Base-by-base conservation (phyloP, 2,113 vertebrate species). In the Heterotis niloticus region DNA sequence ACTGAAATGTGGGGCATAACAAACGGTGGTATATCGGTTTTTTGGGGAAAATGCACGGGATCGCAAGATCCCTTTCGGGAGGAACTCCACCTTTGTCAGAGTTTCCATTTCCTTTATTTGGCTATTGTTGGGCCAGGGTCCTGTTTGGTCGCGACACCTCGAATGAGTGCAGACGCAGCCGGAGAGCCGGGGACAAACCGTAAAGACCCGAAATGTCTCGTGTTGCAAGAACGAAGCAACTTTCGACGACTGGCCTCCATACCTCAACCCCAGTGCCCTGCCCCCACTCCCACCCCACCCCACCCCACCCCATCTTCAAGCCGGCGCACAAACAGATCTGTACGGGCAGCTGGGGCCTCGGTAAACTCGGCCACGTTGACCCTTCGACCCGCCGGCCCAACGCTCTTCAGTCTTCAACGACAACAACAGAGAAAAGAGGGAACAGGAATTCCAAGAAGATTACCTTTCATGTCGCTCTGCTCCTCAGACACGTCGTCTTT, bases 331-430 rank as follows among this genome's bases (percentile, higher is more conserved):
- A 91, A 92, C 88, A 91, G 88, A 86, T 85, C 83, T 79, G 85
- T 64, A 84, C 83, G 81, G 84, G 89, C 89, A 91, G 91, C 89
- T 88, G 88, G 88, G 91, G 56, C 89, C 88, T 92, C 87, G 84
- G 88, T 90, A 92, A 91, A 92, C 90, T 85, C 85, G 17, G 83
- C 87, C 83, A 87, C 80, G 85, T 88, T 91, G 90, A 93, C 91
- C 92, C 90, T 81, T 87, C 82, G 88, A 90, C 90, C 89, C 87
- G 88, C 88, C 90, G 91, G 90, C 91, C 74, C 89, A 80, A 84
- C 86, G 77, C 81, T 85, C 83, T 76, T 76, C 76, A 77, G 29
- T 74, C 85, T 85, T 83, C 78, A 70, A 81, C 84, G 86, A 54
- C 52, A 16, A 73, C 54, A 73, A 57, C 71, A 74, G 69, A 72